Evolutionary conservation across 2,888 invertebrate genomes (phyloP).

Genomic region (Parnassius glacialis): DNA sequence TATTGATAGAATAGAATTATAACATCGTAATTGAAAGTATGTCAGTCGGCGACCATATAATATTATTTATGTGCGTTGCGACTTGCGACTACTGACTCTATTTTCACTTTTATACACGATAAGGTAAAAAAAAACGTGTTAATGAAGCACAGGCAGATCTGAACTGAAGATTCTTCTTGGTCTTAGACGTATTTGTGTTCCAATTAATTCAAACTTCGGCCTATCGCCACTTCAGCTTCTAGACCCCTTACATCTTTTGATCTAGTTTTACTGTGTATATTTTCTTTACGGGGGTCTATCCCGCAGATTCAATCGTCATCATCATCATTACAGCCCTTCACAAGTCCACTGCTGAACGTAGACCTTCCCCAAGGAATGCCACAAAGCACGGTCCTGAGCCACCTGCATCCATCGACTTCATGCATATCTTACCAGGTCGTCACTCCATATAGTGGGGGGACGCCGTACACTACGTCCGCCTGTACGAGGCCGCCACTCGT

Average conservation of each 20-base stretch:
- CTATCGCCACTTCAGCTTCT: not conserved
- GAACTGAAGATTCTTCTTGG: not conserved
- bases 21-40: constrained; percentile 62
- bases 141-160: not conserved
- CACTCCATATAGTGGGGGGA: no score
- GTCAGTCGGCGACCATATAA: constrained; percentile 59
- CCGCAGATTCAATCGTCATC: no score
- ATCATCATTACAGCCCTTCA: no score
- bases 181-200: not conserved
- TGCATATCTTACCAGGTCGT: no score
- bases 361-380: no score
- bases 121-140: not conserved
- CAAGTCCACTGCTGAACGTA: no score
- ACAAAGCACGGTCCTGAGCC: no score
- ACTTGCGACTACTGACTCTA: constrained; percentile 6
- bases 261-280: no score
- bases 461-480: no score
- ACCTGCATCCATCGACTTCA: no score
- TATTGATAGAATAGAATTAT: constrained; percentile 56
- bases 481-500: no score
- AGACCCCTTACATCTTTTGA: no score
- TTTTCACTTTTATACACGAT: constrained; percentile 24
- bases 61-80: constrained; percentile 27
- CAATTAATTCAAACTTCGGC: not conserved
- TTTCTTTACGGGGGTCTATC: not conserved